Evolutionary conservation across 2,113 vertebrate species (phyloP).

Genomic region (Pardalotus punctatus): DNA sequence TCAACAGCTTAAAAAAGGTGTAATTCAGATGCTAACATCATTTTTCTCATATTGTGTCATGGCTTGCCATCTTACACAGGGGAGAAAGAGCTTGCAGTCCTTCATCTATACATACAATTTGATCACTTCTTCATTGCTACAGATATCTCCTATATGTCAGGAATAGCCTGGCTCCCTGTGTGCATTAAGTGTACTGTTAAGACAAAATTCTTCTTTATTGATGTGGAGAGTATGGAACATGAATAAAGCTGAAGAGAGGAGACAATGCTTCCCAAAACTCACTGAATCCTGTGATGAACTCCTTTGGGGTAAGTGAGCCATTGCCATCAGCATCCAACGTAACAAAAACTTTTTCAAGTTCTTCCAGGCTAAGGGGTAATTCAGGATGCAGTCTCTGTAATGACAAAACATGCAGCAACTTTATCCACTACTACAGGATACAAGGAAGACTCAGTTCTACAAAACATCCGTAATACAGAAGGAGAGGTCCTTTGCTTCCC

Average conservation of each 20-base stretch:
- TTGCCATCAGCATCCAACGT: slow-evolving; percentile 87
- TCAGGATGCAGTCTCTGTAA: slow-evolving; percentile 78
- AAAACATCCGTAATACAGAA: neutral
- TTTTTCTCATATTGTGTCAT: neutral
- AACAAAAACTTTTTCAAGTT: slow-evolving; percentile 90
- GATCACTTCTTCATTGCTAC: neutral
- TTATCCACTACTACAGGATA: neutral
- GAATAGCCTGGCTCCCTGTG: neutral
- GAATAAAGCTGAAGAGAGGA: neutral
- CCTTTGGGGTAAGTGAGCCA: slow-evolving; percentile 85
- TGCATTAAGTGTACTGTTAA: neutral
- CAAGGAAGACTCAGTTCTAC: neutral
- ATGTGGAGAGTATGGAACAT: neutral
- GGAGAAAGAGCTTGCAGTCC: neutral
- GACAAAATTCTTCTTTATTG: neutral
- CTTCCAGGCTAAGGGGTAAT: slow-evolving; percentile 84
- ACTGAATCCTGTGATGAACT: slow-evolving; percentile 92
- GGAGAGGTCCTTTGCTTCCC: neutral
- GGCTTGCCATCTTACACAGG: neutral
- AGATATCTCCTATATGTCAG: neutral
- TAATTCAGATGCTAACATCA: neutral
- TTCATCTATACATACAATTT: neutral
- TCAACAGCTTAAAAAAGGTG: neutral
- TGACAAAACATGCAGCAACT: neutral
- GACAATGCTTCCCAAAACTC: slow-evolving; percentile 53